Evolutionary conservation across 2,888 invertebrate species (phyloP), one percentile per base, ranked within the genome.

Genomic region (Glyphotaelius pellucidus): DNA sequence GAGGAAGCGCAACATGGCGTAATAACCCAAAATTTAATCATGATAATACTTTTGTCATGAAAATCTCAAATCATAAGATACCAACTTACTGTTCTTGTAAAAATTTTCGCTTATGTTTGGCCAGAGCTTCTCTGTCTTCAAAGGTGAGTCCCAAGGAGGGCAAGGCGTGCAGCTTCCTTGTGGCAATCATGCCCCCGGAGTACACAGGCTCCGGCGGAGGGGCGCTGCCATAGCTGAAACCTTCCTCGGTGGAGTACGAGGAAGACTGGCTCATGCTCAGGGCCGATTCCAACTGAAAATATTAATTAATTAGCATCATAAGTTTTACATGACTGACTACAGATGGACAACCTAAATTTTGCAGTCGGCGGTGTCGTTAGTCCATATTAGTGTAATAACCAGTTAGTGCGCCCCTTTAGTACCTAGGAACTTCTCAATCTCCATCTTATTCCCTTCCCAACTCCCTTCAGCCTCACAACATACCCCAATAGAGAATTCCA

Each of bases 61-160:
- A 67, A 25, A 5, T 67, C 5, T 9, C 7, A 25, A 67, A 67
- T 25, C 9, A 67, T n/a, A 9, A 25, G 67, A 15, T n/a, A 9
- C 7, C 15, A 30, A 25, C 91, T 84, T 89, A 91, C 91, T 83
- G 52, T 47, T 91, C 80, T 32, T 32, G 15, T 52, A 79, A 79
- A 32, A 94, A 94, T 92, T 95, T 95, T 52, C 95, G 93, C 93
- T 95, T 95, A 90, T 95, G 95, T 90, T 95, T 94, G 3, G 95
- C 94, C 93, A 95, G 94, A 52, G 95, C 95, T 91, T 95, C 95
- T 92, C 95, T 95, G 93, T 95, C 95, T 90, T 95, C 95, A 93
- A 94, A 95, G 3, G 95, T 94, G 90, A 95, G 94, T 47, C 95
- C 95, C 85, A 93, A 93, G 32, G 91, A 92, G 15, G 93, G 93